Evolutionary conservation across 2,113 vertebrate species (phyloP).

Genomic region (Corythoichthys haematopterus): DNA sequence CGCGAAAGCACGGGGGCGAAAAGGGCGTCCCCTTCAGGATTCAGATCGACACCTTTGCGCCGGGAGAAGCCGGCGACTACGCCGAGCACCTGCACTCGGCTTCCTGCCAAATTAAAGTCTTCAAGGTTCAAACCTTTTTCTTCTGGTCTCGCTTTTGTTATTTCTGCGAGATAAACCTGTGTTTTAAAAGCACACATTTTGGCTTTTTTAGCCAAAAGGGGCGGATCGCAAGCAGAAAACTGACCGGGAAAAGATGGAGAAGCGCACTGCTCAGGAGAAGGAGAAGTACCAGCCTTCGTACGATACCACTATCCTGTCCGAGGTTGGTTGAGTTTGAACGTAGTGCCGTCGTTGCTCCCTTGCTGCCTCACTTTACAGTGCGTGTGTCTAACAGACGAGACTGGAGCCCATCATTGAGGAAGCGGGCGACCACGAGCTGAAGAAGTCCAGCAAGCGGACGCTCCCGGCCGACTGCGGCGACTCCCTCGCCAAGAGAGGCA

Average conservation of each 20-base stretch:
- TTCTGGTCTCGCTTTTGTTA: background rate
- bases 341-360: background rate
- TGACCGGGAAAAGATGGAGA: conserved; percentile 97
- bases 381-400: conserved; percentile 85
- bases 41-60: conserved; percentile 92
- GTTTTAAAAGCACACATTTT: too few species aligned
- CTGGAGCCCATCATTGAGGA: conserved; percentile 99
- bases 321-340: conserved; percentile 72
- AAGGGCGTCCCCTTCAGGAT: conserved; percentile 96
- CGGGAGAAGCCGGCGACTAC: conserved; percentile 85
- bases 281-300: conserved; percentile 97
- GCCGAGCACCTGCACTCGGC: conserved; percentile 93
- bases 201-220: conserved; percentile 84
- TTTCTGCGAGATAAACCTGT: background rate
- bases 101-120: conserved; percentile 99
- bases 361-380: conserved; percentile 26
- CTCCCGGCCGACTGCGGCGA: conserved; percentile 98
- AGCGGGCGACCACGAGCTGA: conserved; percentile 96
- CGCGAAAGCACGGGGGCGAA: conserved; percentile 95
- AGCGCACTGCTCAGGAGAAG: conserved; percentile 92
- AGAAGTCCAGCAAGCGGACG: conserved; percentile 99
- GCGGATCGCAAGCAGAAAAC: conserved; percentile 98
- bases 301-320: conserved; percentile 94
- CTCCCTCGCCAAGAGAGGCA: conserved; percentile 99
- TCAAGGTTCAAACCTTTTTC: conserved; percentile 79